Evolutionary conservation across 2,113 vertebrate genomes (phyloP).

Genomic region (Rhea americana): DNA sequence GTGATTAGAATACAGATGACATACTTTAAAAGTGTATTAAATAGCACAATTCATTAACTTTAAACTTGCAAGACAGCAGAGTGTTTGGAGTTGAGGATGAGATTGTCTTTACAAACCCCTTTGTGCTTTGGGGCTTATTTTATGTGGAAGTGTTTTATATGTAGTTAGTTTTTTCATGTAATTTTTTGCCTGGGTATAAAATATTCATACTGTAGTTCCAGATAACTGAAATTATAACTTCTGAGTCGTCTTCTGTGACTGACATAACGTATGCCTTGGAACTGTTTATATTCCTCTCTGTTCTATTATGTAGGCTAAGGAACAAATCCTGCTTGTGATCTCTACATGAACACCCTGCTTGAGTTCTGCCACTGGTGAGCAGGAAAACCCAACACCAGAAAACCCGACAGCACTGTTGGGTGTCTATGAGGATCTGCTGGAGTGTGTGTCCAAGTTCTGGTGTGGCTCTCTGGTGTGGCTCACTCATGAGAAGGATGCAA

Average conservation of each 20-base stretch:
- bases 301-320: accelerated
- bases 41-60: neutral
- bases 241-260: neutral
- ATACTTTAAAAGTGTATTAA: neutral
- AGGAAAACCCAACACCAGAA: accelerated
- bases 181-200: neutral
- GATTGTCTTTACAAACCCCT: neutral
- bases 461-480: accelerated
- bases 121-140: neutral
- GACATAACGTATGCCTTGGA: accelerated
- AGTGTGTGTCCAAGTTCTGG: accelerated
- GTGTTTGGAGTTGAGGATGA: neutral
- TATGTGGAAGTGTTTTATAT: neutral
- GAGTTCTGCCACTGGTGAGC: accelerated
- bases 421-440: neutral
- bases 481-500: neutral
- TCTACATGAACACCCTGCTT: accelerated
- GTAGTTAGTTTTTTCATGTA: neutral
- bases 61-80: neutral
- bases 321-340: accelerated
- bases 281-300: neutral
- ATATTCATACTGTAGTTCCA: neutral
- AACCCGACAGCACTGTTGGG: accelerated
- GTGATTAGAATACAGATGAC: neutral
- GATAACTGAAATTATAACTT: neutral